Base-by-base conservation (phyloP, 2,797 vertebrate genomes). In the Petrocephalus schoutedeni region DNA sequence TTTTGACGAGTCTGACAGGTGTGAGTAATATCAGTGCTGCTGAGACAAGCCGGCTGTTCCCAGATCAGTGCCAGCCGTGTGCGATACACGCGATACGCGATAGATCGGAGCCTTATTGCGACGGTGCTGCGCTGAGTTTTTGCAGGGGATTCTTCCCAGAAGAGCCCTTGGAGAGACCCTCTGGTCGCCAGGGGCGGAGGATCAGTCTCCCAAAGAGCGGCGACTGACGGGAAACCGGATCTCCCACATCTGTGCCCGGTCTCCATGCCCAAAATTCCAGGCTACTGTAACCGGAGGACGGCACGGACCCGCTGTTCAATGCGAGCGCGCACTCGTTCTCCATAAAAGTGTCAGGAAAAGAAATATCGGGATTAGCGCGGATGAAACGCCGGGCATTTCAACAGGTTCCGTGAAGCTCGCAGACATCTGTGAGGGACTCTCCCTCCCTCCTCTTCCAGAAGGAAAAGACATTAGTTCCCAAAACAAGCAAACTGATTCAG, bases 331-430 rank as follows among this genome's bases (percentile, higher is more conserved):
- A 88, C 95, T 93, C 90, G 91, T 86, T 94, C 92, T 91, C 93
- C 93, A 93, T 96, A 94, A 95, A 96, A 94, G 91, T 93, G 95
- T 95, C 95, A 94, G 36, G 91, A 91, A 85, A 92, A 94, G 92
- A 95, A 95, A 94, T 93, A 92, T 95, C 92, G 92, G 93, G 95
- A 95, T 95, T 94, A 93, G 92, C 91, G 87, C 0, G 87, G 91
- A 91, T 57, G 91, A 91, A 90, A 93, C 77, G 89, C 93, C 91
- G 88, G 92, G 92, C 87, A 86, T 93, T 94, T 93, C 92, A 93
- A 67, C 91, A 90, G 90, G 90, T 91, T 90, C 93, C 89, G 91
- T 89, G 91, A 93, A 92, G 86, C 89, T 89, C 91, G 91, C 89
- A 61, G 89, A 93, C 88, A 89, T 88, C 90, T 61, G 23, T 83